A percentile compares a stretch with the other conserved stretches of the same genome.
Evolutionary conservation across 1,140 invertebrate species (phyloP).

Genomic region (Microplitis mediator): DNA sequence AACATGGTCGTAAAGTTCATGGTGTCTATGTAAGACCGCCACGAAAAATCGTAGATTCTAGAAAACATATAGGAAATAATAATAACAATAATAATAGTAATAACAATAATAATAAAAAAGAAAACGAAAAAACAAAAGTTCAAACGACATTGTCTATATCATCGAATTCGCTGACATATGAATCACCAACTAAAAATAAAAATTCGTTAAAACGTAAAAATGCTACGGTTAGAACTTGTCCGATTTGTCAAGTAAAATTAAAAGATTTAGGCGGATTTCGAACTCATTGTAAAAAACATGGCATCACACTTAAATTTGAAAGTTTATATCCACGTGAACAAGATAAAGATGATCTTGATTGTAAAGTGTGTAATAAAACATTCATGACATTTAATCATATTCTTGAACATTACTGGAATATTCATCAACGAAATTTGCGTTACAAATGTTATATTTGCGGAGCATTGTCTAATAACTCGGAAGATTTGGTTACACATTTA

Average conservation of each 20-base stretch:
- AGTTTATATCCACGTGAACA: neutral
- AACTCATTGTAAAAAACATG: neutral
- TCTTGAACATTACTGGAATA: neutral
- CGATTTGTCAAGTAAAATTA: too few species aligned
- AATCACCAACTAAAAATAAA: too few species aligned
- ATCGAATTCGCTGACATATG: too few species aligned
- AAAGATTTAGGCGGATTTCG: too few species aligned
- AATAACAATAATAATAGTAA: too few species aligned
- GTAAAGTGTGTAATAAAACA: neutral
- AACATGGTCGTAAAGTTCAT: neutral
- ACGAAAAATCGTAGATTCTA: neutral
- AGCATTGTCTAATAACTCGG: neutral
- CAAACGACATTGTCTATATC: neutral
- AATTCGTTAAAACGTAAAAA: too few species aligned
- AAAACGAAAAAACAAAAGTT: neutral
- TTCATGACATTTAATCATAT: neutral
- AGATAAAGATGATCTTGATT: neutral
- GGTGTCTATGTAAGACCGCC: neutral
- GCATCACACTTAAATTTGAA: neutral
- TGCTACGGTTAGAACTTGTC: too few species aligned
- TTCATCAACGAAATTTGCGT: neutral
- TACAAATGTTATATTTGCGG: constrained; percentile 1
- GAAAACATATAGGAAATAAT: too few species aligned
- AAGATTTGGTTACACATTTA: neutral
- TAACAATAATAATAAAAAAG: neutral